Percentiles rank a stretch among this genome's conserved stretches.
Evolutionary conservation across 2,888 invertebrate genomes (phyloP).

Genomic region (Crocallis elinguaria): DNA sequence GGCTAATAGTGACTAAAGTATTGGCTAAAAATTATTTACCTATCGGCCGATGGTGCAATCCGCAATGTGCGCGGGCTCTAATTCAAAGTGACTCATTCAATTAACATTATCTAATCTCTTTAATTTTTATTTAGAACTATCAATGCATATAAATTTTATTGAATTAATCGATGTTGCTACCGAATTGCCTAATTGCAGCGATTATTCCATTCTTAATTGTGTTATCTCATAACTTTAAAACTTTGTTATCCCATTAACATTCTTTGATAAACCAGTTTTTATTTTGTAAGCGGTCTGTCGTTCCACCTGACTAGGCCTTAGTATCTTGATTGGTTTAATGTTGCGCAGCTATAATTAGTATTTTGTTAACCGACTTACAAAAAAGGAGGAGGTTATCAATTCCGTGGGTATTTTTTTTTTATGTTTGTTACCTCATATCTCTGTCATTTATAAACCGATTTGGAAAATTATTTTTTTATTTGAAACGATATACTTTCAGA

Average conservation of each 20-base stretch:
- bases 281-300: neutral
- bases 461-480: too few relatives aligned
- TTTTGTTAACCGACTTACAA: too few relatives aligned
- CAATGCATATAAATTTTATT: constrained; percentile 2
- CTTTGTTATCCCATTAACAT: neutral
- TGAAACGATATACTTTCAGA: too few relatives aligned
- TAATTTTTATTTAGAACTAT: constrained; percentile 4
- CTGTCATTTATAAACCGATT: too few relatives aligned
- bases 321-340: too few relatives aligned
- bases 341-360: neutral
- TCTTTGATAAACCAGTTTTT: neutral
- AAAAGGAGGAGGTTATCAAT: too few relatives aligned
- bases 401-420: too few relatives aligned
- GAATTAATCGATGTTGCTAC: constrained; percentile 11
- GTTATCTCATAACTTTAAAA: constrained; percentile 1
- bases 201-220: neutral
- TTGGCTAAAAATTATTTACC: too few relatives aligned
- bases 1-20: too few relatives aligned
- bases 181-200: constrained; percentile 3
- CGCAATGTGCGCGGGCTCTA: neutral
- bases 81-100: constrained; percentile 7
- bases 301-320: too few relatives aligned
- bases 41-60: neutral
- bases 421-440: too few relatives aligned
- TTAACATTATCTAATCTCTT: constrained; percentile 4